phyloP scores from a whole-genome alignment of 1,140 invertebrate species.

The Bombus confusus region DNA sequence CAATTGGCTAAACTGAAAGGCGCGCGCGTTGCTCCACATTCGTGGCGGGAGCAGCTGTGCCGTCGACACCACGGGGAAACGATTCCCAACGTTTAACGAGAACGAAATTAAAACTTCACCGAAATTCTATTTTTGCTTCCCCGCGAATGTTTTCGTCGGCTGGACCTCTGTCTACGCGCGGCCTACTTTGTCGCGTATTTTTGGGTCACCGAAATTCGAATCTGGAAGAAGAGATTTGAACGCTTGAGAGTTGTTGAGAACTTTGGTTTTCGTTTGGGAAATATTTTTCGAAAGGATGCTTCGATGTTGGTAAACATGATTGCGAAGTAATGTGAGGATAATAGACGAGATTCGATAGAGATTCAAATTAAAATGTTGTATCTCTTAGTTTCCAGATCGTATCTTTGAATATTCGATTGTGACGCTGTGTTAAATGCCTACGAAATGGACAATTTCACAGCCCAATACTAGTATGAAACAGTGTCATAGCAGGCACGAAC shows the following conservation, averaged over 20 bases:
- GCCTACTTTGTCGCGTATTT: constrained; percentile 25
- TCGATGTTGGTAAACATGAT: no score
- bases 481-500: neutral
- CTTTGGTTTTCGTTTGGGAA: neutral
- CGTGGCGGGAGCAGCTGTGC: constrained; percentile 30
- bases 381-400: neutral
- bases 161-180: neutral
- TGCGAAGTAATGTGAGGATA: neutral
- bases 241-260: neutral
- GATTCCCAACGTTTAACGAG: constrained; percentile 30
- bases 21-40: constrained; percentile 56
- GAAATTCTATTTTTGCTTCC: constrained; percentile 25
- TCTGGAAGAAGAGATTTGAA: neutral
- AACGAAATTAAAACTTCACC: constrained; percentile 54
- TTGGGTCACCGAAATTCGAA: neutral
- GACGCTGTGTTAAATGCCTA: neutral
- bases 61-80: neutral
- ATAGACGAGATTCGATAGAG: neutral
- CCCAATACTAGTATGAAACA: neutral
- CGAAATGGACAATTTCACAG: no score
- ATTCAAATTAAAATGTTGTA: neutral
- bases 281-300: neutral
- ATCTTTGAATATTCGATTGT: neutral
- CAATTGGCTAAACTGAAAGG: constrained; percentile 71
- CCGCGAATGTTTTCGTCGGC: constrained; percentile 18